Evolutionary conservation across 1,140 invertebrate species (phyloP).

Genomic region (Tetragonula clypearis): DNA sequence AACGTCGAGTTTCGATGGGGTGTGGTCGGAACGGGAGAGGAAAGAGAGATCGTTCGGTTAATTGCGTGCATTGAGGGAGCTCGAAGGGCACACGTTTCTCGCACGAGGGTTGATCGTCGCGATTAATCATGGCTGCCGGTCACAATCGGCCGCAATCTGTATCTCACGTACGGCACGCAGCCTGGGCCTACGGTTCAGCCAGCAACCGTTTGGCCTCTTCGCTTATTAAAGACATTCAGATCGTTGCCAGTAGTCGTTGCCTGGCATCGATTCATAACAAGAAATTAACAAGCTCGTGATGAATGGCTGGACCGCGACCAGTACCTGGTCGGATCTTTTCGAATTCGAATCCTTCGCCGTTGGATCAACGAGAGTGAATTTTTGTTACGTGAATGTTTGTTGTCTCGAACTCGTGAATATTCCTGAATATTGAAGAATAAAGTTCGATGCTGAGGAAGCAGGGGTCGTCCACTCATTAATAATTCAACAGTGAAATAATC

Average conservation of each 20-base stretch:
- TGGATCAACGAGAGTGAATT: neutral
- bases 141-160: constrained; percentile 59
- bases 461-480: too few relatives aligned
- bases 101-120: constrained; percentile 49
- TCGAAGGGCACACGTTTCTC: constrained; percentile 29
- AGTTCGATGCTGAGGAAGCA: too few relatives aligned
- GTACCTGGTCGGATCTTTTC: neutral
- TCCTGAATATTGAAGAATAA: neutral
- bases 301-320: constrained; percentile 12
- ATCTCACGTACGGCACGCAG: constrained; percentile 40
- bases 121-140: constrained; percentile 57
- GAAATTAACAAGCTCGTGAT: constrained; percentile 59
- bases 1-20: neutral
- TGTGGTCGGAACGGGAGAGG: neutral
- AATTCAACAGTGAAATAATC: too few relatives aligned
- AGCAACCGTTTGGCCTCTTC: constrained; percentile 29
- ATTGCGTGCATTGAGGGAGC: constrained; percentile 51
- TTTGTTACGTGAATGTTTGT: neutral
- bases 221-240: constrained; percentile 63
- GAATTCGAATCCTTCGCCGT: neutral
- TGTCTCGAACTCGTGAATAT: neutral
- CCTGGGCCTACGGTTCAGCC: neutral
- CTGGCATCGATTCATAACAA: constrained; percentile 54
- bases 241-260: constrained; percentile 47
- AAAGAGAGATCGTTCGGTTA: neutral